These are phyloP conservation scores for Anarrhichthys ocellatus DNA, from an alignment of 2,113 vertebrate species.

Conservation along the genomic window DNA sequence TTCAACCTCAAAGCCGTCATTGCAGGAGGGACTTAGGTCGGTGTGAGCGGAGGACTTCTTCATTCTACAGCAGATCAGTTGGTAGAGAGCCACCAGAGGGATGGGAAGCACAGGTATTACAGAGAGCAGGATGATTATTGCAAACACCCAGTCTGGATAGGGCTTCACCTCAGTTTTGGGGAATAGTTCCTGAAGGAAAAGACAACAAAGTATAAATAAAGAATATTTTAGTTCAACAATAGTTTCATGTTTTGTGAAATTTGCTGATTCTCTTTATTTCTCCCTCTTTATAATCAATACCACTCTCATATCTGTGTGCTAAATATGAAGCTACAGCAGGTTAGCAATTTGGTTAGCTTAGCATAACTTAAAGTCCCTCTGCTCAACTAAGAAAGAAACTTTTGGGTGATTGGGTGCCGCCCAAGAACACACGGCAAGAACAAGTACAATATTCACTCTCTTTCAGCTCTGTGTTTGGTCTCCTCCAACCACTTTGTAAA, in stretches of 20 bases:
- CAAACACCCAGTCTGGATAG: slow-evolving; percentile 88
- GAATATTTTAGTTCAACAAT: not conserved
- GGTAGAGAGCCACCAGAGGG: slow-evolving; percentile 81
- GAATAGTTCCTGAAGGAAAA: slow-evolving; percentile 79
- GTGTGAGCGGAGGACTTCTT: not conserved
- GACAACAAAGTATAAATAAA: not conserved
- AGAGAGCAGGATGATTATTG: slow-evolving; percentile 82
- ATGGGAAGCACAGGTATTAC: slow-evolving; percentile 80
- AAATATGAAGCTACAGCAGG: not conserved
- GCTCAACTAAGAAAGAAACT: not conserved
- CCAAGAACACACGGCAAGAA: no score
- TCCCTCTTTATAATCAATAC: not conserved
- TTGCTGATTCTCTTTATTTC: not conserved
- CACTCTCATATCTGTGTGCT: not conserved
- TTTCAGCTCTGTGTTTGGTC: no score
- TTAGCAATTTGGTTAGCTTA: not conserved
- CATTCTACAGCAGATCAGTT: slow-evolving; percentile 44
- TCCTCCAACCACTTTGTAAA: no score
- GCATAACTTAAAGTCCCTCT: not conserved
- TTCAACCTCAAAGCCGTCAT: slow-evolving; percentile 57
- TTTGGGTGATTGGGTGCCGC: no score
- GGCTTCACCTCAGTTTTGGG: slow-evolving; percentile 80
- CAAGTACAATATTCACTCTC: not conserved
- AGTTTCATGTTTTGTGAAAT: not conserved
- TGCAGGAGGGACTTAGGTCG: slow-evolving; percentile 53